Base-by-base conservation (phyloP, 2,888 invertebrate genomes). In the Brachylomia viminalis region DNA sequence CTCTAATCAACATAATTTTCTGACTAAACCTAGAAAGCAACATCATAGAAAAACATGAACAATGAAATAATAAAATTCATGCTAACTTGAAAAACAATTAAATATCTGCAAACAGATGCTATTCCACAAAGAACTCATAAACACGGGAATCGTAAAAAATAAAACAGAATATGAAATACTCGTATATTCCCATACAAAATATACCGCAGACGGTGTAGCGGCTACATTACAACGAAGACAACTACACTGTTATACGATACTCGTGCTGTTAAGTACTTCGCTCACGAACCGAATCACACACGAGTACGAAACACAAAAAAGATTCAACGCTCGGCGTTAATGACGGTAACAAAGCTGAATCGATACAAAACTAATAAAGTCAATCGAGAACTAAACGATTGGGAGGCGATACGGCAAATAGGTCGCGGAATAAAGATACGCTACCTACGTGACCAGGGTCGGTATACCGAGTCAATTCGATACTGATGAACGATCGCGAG, bases 341-440 rank as follows among this genome's bases (percentile, higher is more conserved):
- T 89, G 89, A 89, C 86, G 75, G 83, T 77, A 83, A 89, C 87
- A 85, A 88, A 87, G 83, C 89, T 68, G 77, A 89, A 88, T 89
- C 87, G 88, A 89, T 88, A 88, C 88, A 86, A 86, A 88, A 87
- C 89, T 88, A 88, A 89, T 88, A 88, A 88, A 89, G 88, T 88
- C 86, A 89, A 89, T 88, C 88, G 90, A 80, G 83, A 87, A 89
- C 87, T 89, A 90, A 89, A 87, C 90, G 90, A 90, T 88, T 88
- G 84, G 88, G 88, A 90, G 84, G 88, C 90, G 89, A 90, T 90
- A 87, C 89, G 85, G 89, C 86, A 86, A 88, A 88, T 88, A 89
- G 88, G 88, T 89, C 90, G 90, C 89, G 88, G 89, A 85, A 86
- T 85, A 89, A 89, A 87, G 88, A 90, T 90, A 88, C 89, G 90